Evolutionary conservation across 2,113 vertebrate genomes (phyloP), one percentile per base, ranked within the genome.

Genomic region (Aptenodytes patagonicus): DNA sequence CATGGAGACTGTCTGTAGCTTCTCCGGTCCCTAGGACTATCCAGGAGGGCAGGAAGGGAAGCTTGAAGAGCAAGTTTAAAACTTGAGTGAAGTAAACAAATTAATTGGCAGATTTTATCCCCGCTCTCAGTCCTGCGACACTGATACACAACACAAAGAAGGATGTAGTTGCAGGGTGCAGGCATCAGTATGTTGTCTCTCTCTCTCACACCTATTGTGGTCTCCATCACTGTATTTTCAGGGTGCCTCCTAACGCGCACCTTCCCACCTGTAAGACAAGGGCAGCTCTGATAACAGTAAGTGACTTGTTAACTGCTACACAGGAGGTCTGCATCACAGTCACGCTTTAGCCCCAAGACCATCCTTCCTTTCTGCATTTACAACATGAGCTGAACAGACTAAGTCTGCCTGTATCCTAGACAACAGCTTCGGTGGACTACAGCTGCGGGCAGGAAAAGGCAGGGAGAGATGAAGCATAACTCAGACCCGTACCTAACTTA

Each of bases 391-490:
- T 68, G 81, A 73, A 84, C 8, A 91, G 73, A 52, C 7, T 13
- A 40, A 97, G 57, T 51, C 49, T 76, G 87, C 69, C 73, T 72
- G 89, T 95, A 89, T 77, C 93, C 96, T 87, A 95, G 94, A 97
- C 93, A 94, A 91, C 93, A 91, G 54, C 60, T 85, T 72, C 84
- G 58, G 54, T 38, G 81, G 78, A 40, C 77, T 69, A 54, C 66
- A 87, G 84, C 83, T 95, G 78, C 88, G 77, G 70, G 68, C 68
- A 90, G 47, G 42, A 38, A 70, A 84, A 92, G 47, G 72, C 69
- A 93, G 58, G 66, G 46, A 64, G 51, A 83, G 28, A 72, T 46
- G 79, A 76, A 65, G 49, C 57, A 47, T 46, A 83, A 86, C 69
- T 92, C 83, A 92, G 81, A 84, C 42, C 66, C 64, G 19, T 18